Evolutionary conservation across 2,797 vertebrate genomes (phyloP), one percentile per base, ranked within the genome.

Genomic region (Setipinna tenuifilis): DNA sequence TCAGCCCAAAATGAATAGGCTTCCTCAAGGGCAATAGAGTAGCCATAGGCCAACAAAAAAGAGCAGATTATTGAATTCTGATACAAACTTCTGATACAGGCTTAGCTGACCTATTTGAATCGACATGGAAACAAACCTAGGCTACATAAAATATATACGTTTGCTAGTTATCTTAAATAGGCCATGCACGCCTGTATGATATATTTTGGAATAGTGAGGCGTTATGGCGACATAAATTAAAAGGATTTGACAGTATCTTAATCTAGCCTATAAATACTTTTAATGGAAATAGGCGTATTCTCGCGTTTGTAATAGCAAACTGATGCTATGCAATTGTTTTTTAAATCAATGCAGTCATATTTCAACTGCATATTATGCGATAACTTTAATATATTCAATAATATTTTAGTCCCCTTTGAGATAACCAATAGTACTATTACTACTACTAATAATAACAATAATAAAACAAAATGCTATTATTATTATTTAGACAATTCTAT

Each of bases 1-100:
- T 89, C 88, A 86, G 83, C 75, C 85, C 83, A 85, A 89, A 92
- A 91, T 91, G 83, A 86, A 87, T 89, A 91, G 87, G 89, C 88
- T 93, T 83, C 58, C 83, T 87, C 80, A 68, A 86, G 61, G 84
- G 21, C 25, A 61, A 35, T 23, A 81, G 16, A 82, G 41, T 41
- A 59, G 71, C 12, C 71, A 44, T 19, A 19, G 71, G 71, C 35
- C 31, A 41, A 44, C 71, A 65, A 84, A 68, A 54, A 81, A 84
- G 68, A 68, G 4, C 58, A 82, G 41, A 83, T 81, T 82, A 41
- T 48, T 14, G 83, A 87, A 85, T 59, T 83, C 41, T 81, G 46
- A 50, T 41, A 80, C 57, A 83, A 81, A 82, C 71, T 35, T 31
- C 25, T 68, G 71, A 78, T 78, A 41, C 10, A 19, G 61, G 7